Evolutionary conservation across 1,140 invertebrate species (phyloP).

Genomic region (Mycetomoellerius zeteki): DNA sequence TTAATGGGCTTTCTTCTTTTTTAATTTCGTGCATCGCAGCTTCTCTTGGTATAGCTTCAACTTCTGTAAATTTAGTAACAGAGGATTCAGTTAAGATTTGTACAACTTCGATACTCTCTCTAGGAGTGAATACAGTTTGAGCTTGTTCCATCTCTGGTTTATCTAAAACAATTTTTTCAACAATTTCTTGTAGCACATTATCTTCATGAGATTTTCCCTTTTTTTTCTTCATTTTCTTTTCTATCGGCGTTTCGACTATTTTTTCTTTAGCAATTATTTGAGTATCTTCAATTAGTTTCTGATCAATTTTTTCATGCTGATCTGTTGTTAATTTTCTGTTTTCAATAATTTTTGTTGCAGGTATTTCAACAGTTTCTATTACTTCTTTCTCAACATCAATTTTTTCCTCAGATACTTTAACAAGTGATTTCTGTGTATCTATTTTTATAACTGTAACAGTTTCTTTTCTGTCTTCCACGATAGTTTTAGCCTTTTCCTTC

Average conservation of each 20-base stretch:
- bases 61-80: slow-evolving; percentile 19
- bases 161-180: slow-evolving; percentile 65
- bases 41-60: slow-evolving; percentile 20
- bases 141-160: slow-evolving; percentile 44
- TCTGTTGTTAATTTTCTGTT: slow-evolving; percentile 67
- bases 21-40: not conserved
- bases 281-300: slow-evolving; percentile 53
- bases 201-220: slow-evolving; percentile 12
- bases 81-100: slow-evolving; percentile 39
- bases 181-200: slow-evolving; percentile 40
- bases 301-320: slow-evolving; percentile 73
- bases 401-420: slow-evolving; percentile 70
- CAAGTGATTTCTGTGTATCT: slow-evolving; percentile 34
- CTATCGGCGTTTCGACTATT: slow-evolving; percentile 61
- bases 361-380: slow-evolving; percentile 74
- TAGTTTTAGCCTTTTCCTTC: slow-evolving; percentile 64
- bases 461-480: slow-evolving; percentile 44
- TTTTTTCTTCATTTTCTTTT: slow-evolving; percentile 65
- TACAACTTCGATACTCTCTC: slow-evolving; percentile 44
- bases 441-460: slow-evolving; percentile 28
- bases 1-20: slow-evolving; percentile 30
- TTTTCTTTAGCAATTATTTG: slow-evolving; percentile 62
- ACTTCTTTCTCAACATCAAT: slow-evolving; percentile 69
- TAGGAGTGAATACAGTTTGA: slow-evolving; percentile 12
- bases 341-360: slow-evolving; percentile 78